Evolutionary conservation across 2,797 vertebrate genomes (phyloP), one percentile per base, ranked within the genome.

Genomic region (Acrossocheilus fasciatus): DNA sequence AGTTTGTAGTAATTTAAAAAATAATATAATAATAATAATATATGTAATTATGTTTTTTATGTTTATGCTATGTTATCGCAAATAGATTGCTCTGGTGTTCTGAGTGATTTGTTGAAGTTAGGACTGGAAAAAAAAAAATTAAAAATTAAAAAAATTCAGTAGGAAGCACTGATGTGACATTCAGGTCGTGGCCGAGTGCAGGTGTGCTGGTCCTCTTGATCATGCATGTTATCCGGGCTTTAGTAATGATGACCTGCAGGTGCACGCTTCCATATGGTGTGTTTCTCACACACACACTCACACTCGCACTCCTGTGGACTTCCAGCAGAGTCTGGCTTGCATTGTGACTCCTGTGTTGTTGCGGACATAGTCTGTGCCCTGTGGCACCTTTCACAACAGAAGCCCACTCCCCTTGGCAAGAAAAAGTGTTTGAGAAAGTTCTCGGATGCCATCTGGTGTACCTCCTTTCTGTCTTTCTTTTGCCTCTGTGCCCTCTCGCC

Each of bases 391-490:
- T 89, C 83, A 50, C 87, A 82, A 79, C 87, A 50, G 68, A 81
- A 73, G 70, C 89, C 85, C 86, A 70, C 89, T 89, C 85, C 79
- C 82, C 81, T 87, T 90, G 89, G 89, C 87, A 82, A 76, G 45
- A 64, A 74, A 72, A 89, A 64, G 83, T 78, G 84, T 89, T 87
- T 88, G 81, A 89, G 87, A 87, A 87, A 86, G 74, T 68, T 86
- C 69, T 70, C 45, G 39, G 81, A 85, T 90, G 80, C 91, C 91
- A 91, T 91, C 91, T 91, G 91, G 87, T 82, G 23, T 30, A 45
- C 45, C 74, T 85, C 81, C 34, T 69, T 68, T 34, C 81, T 59
- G 52, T 57, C 30, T 77, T 10, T 68, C 54, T 80, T 34, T 43
- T 64, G 66, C 54, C 36, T 78, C 87, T 73, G 83, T 74, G 82